Evolutionary conservation across 2,113 vertebrate genomes (phyloP).

Genomic region (Trogon surrucura): DNA sequence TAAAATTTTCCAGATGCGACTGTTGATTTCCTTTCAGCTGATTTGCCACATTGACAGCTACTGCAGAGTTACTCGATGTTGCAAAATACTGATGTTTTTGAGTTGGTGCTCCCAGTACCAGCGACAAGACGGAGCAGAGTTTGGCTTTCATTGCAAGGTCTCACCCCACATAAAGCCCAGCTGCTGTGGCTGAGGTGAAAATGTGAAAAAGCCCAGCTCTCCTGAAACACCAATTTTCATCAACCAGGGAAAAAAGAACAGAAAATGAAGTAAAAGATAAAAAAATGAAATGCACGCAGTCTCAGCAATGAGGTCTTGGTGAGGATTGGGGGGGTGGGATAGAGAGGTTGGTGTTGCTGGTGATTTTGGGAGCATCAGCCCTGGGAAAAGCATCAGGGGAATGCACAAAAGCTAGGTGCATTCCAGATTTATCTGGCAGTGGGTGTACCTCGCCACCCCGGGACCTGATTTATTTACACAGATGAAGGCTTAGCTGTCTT

Average conservation of each 20-base stretch:
- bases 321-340: background rate
- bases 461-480: background rate
- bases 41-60: background rate
- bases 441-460: accelerated
- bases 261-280: background rate
- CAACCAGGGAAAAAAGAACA: background rate
- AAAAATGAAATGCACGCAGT: background rate
- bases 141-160: background rate
- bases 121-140: background rate
- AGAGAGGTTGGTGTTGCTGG: background rate
- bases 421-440: background rate
- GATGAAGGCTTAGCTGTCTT: background rate
- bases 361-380: background rate
- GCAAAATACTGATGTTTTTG: background rate
- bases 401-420: background rate
- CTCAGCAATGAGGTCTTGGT: background rate
- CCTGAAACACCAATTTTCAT: background rate
- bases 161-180: background rate
- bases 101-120: background rate
- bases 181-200: background rate
- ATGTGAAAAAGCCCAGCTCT: background rate
- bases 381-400: background rate
- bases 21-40: slow-evolving; percentile 1
- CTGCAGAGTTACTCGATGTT: background rate
- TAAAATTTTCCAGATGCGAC: background rate